Evolutionary conservation across 1,140 invertebrate genomes (phyloP).

Genomic region (Solenopsis fugax): DNA sequence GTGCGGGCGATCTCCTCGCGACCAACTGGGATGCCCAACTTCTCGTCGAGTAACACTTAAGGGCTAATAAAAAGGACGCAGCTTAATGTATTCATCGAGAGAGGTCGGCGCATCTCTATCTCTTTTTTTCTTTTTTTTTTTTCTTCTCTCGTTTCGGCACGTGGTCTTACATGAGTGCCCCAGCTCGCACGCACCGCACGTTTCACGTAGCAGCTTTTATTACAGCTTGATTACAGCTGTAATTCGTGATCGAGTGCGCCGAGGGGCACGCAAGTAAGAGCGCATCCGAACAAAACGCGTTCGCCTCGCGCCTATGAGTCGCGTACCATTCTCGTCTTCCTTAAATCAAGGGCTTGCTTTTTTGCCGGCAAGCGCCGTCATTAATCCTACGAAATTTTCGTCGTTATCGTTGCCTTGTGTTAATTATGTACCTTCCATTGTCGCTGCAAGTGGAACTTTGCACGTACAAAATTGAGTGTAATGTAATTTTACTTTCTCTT

Average conservation of each 20-base stretch:
- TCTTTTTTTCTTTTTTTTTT: slow-evolving; percentile 4
- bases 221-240: slow-evolving; percentile 64
- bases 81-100: slow-evolving; percentile 69
- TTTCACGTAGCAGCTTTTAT: slow-evolving; percentile 6
- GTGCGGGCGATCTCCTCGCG: slow-evolving; percentile 40
- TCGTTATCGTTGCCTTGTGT: slow-evolving; percentile 28
- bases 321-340: slow-evolving; percentile 1
- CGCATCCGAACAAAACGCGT: slow-evolving; percentile 82
- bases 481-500: background rate
- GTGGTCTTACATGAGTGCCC: slow-evolving; percentile 85
- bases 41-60: slow-evolving; percentile 66
- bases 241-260: slow-evolving; percentile 76
- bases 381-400: background rate
- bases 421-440: background rate
- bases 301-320: slow-evolving; percentile 79
- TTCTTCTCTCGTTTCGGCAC: slow-evolving; percentile 77
- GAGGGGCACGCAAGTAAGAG: slow-evolving; percentile 86
- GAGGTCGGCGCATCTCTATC: slow-evolving; percentile 39
- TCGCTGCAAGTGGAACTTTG: slow-evolving; percentile 47
- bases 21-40: slow-evolving; percentile 28
- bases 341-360: background rate
- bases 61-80: slow-evolving; percentile 34
- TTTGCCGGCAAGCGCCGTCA: background rate
- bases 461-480: background rate
- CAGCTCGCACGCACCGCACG: slow-evolving; percentile 76